Evolutionary conservation across 2,888 invertebrate species (phyloP).

Genomic region (Dusona sp.): DNA sequence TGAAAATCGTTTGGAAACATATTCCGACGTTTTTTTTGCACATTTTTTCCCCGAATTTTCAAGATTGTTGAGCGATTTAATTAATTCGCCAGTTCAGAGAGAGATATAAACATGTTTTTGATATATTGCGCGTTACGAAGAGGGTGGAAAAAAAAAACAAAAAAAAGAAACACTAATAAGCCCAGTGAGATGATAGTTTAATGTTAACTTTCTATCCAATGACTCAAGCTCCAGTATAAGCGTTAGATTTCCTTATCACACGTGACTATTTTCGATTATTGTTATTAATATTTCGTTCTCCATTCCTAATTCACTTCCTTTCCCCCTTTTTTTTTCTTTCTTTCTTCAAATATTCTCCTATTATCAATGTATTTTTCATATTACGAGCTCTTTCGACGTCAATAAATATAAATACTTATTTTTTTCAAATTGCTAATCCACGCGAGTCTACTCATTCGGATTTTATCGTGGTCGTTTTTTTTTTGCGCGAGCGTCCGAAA

Average conservation of each 20-base stretch:
- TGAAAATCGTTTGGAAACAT: neutral
- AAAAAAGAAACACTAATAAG: too few species aligned
- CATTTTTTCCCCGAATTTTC: neutral
- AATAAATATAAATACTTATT: slow-evolving; percentile 45
- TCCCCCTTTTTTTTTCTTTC: slow-evolving; percentile 32
- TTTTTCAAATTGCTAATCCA: slow-evolving; percentile 41
- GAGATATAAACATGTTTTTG: neutral
- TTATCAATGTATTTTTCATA: slow-evolving; percentile 36
- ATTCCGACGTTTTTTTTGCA: neutral
- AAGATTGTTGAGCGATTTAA: neutral
- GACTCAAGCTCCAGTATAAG: neutral
- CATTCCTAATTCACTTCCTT: slow-evolving; percentile 1
- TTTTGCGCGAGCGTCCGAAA: too few species aligned
- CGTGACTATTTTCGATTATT: slow-evolving; percentile 15
- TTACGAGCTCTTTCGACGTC: slow-evolving; percentile 54
- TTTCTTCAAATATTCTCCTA: slow-evolving; percentile 7
- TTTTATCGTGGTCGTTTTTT: neutral
- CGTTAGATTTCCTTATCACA: neutral
- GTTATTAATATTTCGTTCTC: slow-evolving; percentile 41
- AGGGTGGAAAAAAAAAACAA: neutral
- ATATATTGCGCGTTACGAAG: neutral
- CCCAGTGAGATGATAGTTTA: slow-evolving; percentile 26
- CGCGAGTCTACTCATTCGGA: neutral
- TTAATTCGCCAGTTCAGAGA: neutral
- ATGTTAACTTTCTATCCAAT: neutral